Evolutionary conservation across 2,888 invertebrate species (phyloP), one percentile per base, ranked within the genome.

Genomic region (Phortica magna): DNA sequence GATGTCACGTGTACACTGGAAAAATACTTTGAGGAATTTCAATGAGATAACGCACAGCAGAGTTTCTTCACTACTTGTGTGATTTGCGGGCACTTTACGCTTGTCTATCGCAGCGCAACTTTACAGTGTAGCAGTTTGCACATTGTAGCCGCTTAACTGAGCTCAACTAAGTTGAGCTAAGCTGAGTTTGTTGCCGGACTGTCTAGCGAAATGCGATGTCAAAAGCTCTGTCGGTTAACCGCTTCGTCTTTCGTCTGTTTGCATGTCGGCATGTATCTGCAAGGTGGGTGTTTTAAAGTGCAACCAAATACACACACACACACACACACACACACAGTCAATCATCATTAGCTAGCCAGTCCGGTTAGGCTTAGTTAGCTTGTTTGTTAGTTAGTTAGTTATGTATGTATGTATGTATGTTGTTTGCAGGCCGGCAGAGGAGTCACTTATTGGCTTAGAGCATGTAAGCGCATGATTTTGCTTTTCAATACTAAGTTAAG

Each of bases 401-500:
- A 1, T 31, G 31, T 31, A 31, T 31, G 31, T 31, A 31, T 31
- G 43, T 19, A 59, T 65, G 57, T n/a, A 14, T 76, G 76, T 80
- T 48, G n/a, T 68, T 43, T 42, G 61, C 48, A 48, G 14, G 48
- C 14, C 14, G 7, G 19, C 43, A 68, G 17, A 68, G n/a, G 43
- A 43, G 12, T 12, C 17, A 53, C 14, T 41, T 14, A 57, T 48
- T 48, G 48, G 48, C 48, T 68, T 68, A 68, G 68, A 43, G 48
- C 42, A 19, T 68, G 68, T 48, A 68, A 68, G 76, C 77, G 78
- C 83, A 80, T 82, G 80, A 78, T 79, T 79, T 76, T 76, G 77
- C 77, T 80, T 77, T 83, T 76, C 82, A 85, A 82, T 86, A 83
- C 81, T 84, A 80, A 81, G 84, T 85, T 88, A 80, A 88, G 85